Base-by-base conservation (phyloP, 1,140 invertebrate species). In the Antheraea mylitta region DNA sequence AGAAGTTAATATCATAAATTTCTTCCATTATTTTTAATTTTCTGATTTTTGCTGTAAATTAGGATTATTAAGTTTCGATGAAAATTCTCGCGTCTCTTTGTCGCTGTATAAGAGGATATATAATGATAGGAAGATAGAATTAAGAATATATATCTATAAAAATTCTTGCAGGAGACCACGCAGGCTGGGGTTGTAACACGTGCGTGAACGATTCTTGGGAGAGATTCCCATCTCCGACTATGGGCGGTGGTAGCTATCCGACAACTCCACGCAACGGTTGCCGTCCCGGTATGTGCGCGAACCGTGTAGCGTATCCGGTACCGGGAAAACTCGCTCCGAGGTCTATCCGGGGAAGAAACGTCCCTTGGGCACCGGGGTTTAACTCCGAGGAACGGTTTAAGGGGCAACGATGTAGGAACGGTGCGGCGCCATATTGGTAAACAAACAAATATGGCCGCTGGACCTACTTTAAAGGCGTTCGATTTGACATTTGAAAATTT, bases 381-480 rank as follows among this genome's bases (percentile, higher is more conserved):
- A 80, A 68, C 5, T 65, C 72, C 0, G 86, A 90, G 30, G 86
- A 87, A 5, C 78, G 83, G 13, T 85, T 79, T 58, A 89, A 87
- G 64, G 86, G 83, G 0, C 86, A 87, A 64, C 67, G 87, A 48
- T 86, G 81, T 66, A 78, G 89, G 68, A 91, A 83, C 65, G 86
- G 79, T 7, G 80, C 81, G 0, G 72, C 79, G 9, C 89, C 87
- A 16, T 91, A 91, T 73, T 91, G 89, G 89, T 91, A 86, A 78
- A 42, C 22, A 30, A 30, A 30, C 22, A 30, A 30, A 30, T 30
- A 30, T 30, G 22, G 22, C 7, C 38, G 38, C 8, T 42, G 8
- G 37, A 11, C 38, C 0, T 11, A 42, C 11, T 42, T 42, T 11
- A 42, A 42, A 42, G 38, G 59, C 19, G 59, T 61, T 61, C 59